Base-by-base conservation (phyloP, 2,797 vertebrate genomes). In the Simalia tracyae region DNA sequence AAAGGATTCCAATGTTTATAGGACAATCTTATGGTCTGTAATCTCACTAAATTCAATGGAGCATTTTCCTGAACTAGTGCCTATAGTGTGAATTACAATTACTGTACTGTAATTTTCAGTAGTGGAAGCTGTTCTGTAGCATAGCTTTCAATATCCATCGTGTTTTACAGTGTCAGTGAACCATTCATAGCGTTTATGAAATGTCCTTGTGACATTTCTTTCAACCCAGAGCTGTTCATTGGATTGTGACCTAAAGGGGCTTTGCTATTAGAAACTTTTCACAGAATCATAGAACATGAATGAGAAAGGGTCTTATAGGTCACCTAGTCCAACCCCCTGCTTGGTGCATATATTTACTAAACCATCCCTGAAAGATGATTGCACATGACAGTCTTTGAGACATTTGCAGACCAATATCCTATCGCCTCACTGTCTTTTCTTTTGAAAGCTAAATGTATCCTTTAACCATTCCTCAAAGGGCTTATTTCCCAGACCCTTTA, bases 381-480 rank as follows among this genome's bases (percentile, higher is more conserved):
- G 42, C 42, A 24, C 46, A 46, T 81, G 9, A 11, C 42, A 46
- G 76, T 46, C 36, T 81, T 81, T 10, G 72, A 81, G 36, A 46
- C 9, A 1, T 8, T 4, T 76, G 31, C 5, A 76, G 2, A 72
- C 31, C 7, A 76, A 10, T 10, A 76, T 19, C 31, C 42, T 42
- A 42, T 46, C 7, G 42, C 42, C 31, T 93, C 93, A 85, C 61
- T 50, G 90, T 93, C 86, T 89, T 12, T 11, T 87, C 36, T 86
- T 2, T 86, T 90, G 24, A 81, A 54, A 81, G 46, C 19, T 81
- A 24, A 46, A 81, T 46, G 36, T 81, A 81, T 81, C 19, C 46
- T 81, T 81, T 81, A 81, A 46, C 10, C 19, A 81, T 81, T 46
- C 3, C 72, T 81, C 36, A 46, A 76, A 42, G 72, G 72, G 22